Base-by-base conservation (phyloP, 2,888 invertebrate genomes). In the Notodonta ziczac region DNA sequence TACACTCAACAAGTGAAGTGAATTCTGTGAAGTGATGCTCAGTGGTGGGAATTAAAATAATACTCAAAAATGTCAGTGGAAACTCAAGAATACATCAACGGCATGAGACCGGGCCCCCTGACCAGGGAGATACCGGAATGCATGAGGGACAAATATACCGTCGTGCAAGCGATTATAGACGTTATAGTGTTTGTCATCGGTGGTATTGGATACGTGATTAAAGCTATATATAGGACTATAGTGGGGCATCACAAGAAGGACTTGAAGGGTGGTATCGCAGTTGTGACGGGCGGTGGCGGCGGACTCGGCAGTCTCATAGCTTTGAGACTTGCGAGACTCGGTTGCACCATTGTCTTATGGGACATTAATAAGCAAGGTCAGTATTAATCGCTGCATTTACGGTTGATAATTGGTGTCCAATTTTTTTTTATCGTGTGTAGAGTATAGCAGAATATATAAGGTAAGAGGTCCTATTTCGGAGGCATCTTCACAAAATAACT, bases 241-340 rank as follows among this genome's bases (percentile, higher is more conserved):
- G 94, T 95, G 58, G 97, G 96, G 58, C 86, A 91, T 63, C 94
- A 94, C 50, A 94, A 95, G 88, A 97, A 97, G 86, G 95, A 95
- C 70, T 90, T 98, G 64, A 94, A 94, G 66, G 97, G 96, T 50
- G 96, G 97, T 80, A 94, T 97, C 50, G 97, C 97, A 0, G 94
- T 98, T 55, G 96, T 98, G 40, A 98, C 98, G 0, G 98, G 98
- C 0, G 98, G 97, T 16, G 98, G 98, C 46, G 96, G 97, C 48
- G 98, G 98, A 4, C 92, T 98, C 14, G 98, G 98, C 7, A 95
- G 97, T 69, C 94, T 97, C 58, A 89, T 98, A 61, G 96, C 97
- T 2, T 86, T 96, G 72, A 94, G 96, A 73, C 94, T 98, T 56
- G 96, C 97, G 24, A 94, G 96, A 79, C 94, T 97, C 62, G 97